Conservation (phyloP, 35 echinoderm and acorn worm genomes). For the Diadema setosum region DNA sequence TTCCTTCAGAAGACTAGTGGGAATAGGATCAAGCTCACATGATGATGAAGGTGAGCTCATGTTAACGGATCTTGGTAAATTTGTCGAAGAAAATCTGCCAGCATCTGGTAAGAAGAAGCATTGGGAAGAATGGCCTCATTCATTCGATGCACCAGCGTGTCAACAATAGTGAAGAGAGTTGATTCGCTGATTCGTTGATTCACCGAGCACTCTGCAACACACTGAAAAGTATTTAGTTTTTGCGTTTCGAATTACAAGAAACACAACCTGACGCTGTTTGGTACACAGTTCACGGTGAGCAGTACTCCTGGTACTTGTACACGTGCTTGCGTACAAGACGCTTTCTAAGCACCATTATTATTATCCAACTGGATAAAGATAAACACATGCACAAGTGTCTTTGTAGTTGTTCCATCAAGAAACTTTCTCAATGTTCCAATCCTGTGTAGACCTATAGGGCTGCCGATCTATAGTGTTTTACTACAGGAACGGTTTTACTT, state of each 20-base stretch:
- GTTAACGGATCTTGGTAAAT: constrained; percentile 1
- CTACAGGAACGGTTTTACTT: no score
- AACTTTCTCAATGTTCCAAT: no score
- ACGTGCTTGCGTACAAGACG: neutral
- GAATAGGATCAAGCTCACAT: constrained; percentile 29
- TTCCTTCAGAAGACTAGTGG: no score
- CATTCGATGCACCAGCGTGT: neutral
- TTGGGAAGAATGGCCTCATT: neutral
- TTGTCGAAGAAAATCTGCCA: neutral
- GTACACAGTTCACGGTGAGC: neutral
- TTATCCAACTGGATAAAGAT: no score
- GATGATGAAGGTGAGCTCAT: constrained; percentile 26
- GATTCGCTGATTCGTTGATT: no score
- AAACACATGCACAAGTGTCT: no score
- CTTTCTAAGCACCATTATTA: no score
- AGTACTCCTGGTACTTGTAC: neutral
- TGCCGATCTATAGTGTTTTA: no score
- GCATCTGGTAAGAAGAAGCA: neutral
- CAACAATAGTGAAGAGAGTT: neutral
- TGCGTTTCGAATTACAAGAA: neutral
- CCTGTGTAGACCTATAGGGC: no score
- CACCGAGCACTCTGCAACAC: neutral
- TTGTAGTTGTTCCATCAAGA: no score
- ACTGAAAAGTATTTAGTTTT: neutral
- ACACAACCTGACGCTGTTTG: neutral